Evolutionary conservation across 1,140 invertebrate species (phyloP), one percentile per base, ranked within the genome.

Genomic region (Venturia canescens): DNA sequence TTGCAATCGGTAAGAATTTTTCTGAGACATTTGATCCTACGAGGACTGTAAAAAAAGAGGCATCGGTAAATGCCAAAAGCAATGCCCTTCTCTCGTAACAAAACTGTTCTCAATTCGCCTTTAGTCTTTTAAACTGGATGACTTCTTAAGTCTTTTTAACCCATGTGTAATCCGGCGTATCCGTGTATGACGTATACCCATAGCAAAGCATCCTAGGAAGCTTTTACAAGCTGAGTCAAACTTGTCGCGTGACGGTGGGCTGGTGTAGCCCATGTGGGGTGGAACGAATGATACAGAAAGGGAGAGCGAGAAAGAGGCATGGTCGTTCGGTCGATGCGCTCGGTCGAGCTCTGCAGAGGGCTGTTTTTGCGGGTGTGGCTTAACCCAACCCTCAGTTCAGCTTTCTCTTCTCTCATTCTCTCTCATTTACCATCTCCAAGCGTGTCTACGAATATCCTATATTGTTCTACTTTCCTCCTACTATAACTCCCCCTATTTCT

Each of bases 341-440:
- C 87, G 87, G 87, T 86, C 88, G 88, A 89, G 85, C 84, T 84
- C 84, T 88, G 85, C 86, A 89, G 88, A 86, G 89, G 89, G 89
- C 88, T 90, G 89, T 90, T 90, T 90, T 90, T 90, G 89, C 89
- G 89, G 89, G 89, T 90, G 89, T 90, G 89, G 89, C 89, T 89
- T 90, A 90, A 88, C 88, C 84, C 86, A 83, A 80, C 82, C 77
- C 87, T 84, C 84, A 83, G 80, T 80, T 81, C 66, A 77, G 74
- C 76, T 76, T 83, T 80, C 80, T 79, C 79, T 82, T 71, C 74
- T 76, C 79, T 66, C 79, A 23, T 27, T 76, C 66, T 79, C 63
- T 80, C 80, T 79, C 78, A 18, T 74, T 60, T 50, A 66, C 78
- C 48, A 34, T 71, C 76, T 71, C 74, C 74, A 16, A 34, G 26